Evolutionary conservation across 2,113 vertebrate species (phyloP).

Genomic region (Orycteropus afer): DNA sequence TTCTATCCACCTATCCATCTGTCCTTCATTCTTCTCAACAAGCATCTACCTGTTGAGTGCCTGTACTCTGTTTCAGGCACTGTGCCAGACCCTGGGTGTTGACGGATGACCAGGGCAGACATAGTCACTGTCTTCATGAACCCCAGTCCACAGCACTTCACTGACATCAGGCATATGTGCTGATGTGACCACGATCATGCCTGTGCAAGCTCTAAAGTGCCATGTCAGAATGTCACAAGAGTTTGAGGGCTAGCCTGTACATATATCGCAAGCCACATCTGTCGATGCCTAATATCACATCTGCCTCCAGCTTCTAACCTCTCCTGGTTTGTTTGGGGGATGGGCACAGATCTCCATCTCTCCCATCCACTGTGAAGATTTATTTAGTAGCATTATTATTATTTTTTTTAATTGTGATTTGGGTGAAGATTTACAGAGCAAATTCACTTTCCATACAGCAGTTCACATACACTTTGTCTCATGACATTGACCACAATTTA

Average conservation of each 20-base stretch:
- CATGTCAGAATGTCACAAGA: too few species aligned
- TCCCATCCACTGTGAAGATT: constrained; percentile 58
- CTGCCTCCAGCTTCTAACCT: background rate
- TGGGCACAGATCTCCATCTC: constrained; percentile 36
- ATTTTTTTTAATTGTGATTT: too few species aligned
- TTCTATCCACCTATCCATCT: too few species aligned
- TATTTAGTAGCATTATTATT: constrained; percentile 67
- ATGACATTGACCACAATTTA: too few species aligned
- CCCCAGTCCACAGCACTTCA: background rate
- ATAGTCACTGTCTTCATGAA: background rate
- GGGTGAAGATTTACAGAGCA: too few species aligned
- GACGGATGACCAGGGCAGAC: too few species aligned
- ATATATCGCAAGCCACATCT: fast-evolving
- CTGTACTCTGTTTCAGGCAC: background rate
- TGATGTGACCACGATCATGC: background rate
- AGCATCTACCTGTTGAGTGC: background rate
- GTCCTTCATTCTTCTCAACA: background rate
- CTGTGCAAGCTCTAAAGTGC: background rate
- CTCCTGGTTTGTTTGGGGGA: constrained; percentile 19
- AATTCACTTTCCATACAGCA: too few species aligned
- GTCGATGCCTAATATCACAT: background rate
- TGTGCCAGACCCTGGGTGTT: background rate
- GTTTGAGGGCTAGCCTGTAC: background rate
- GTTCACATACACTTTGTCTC: too few species aligned
- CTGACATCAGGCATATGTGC: fast-evolving